Evolutionary conservation across 1,140 invertebrate species (phyloP).

Genomic region (Apis mellifera): DNA sequence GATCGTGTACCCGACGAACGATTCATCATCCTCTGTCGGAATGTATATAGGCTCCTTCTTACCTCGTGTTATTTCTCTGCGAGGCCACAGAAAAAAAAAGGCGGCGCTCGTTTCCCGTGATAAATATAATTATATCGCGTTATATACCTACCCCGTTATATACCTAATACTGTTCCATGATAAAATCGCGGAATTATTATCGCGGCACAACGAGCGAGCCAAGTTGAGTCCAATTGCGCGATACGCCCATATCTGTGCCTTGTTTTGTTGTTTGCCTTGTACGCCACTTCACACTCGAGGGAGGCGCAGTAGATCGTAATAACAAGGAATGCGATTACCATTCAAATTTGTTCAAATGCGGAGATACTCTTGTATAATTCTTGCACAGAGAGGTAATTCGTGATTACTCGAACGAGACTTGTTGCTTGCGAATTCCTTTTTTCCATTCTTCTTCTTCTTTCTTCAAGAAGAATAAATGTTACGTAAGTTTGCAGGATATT

Average conservation of each 20-base stretch:
- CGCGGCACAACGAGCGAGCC: conserved; percentile 15
- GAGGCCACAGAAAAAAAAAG: not conserved
- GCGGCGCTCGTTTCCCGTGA: conserved; percentile 6
- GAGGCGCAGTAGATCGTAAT: conserved; percentile 24
- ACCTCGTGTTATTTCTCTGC: conserved; percentile 16
- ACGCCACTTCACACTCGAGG: conserved; percentile 37
- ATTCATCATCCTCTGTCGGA: conserved; percentile 32
- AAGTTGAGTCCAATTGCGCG: conserved; percentile 27
- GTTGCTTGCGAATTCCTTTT: not conserved
- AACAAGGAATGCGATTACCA: conserved; percentile 31
- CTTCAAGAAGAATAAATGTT: fast-evolving
- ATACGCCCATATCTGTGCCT: conserved; percentile 25
- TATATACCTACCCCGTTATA: conserved; percentile 49
- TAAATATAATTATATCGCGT: conserved; percentile 55
- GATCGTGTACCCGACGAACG: conserved; percentile 11
- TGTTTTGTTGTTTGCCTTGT: conserved; percentile 1
- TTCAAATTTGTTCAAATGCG: conserved; percentile 23
- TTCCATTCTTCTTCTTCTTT: not conserved
- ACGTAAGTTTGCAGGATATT: not conserved
- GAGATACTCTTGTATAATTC: too few relatives aligned
- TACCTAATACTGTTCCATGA: conserved; percentile 19
- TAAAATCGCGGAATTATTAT: conserved; percentile 57
- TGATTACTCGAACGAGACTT: conserved; percentile 10
- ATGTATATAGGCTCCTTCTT: conserved; percentile 13
- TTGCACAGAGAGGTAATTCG: too few relatives aligned